A percentile compares a stretch with the other conserved stretches of the same genome.
Evolutionary conservation across 2,797 vertebrate species (phyloP).

Genomic region (Zenarchopterus dispar): DNA sequence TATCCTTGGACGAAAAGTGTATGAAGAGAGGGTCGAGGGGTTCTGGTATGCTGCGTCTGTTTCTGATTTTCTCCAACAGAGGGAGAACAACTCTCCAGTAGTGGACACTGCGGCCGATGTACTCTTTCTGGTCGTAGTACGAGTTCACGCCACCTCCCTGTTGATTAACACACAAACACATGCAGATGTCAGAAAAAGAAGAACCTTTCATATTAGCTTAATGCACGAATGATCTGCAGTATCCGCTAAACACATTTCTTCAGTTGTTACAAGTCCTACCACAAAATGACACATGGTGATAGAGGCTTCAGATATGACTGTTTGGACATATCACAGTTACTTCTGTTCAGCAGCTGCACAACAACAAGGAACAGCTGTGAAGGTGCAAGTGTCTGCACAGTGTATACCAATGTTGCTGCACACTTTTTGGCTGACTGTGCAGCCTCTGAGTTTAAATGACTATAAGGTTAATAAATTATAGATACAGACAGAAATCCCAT

Average conservation of each 20-base stretch:
- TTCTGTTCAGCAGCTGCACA: conserved; percentile 38
- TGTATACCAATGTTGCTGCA: conserved; percentile 17
- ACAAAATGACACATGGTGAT: conserved; percentile 5
- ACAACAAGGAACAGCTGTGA: conserved; percentile 56
- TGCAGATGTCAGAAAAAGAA: conserved; percentile 5
- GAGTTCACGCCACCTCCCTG: conserved; percentile 91
- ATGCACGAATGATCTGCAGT: conserved; percentile 1
- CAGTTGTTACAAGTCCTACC: background rate
- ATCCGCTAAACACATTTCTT: background rate
- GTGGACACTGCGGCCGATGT: conserved; percentile 91
- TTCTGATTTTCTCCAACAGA: conserved; percentile 88
- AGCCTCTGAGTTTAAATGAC: conserved; percentile 1
- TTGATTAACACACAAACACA: conserved; percentile 12
- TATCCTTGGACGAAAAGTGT: conserved; percentile 91
- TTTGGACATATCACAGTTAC: conserved; percentile 15
- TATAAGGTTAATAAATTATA: background rate
- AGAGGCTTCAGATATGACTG: conserved; percentile 11
- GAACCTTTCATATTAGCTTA: background rate
- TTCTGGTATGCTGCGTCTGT: conserved; percentile 89
- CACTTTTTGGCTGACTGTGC: conserved; percentile 13
- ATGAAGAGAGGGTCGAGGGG: conserved; percentile 92
- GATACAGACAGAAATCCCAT: background rate
- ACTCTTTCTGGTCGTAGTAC: conserved; percentile 96
- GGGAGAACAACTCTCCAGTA: conserved; percentile 93
- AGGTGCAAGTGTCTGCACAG: conserved; percentile 8